Base-by-base conservation (phyloP, 1,140 invertebrate species). In the Trypoxylus dichotomus region DNA sequence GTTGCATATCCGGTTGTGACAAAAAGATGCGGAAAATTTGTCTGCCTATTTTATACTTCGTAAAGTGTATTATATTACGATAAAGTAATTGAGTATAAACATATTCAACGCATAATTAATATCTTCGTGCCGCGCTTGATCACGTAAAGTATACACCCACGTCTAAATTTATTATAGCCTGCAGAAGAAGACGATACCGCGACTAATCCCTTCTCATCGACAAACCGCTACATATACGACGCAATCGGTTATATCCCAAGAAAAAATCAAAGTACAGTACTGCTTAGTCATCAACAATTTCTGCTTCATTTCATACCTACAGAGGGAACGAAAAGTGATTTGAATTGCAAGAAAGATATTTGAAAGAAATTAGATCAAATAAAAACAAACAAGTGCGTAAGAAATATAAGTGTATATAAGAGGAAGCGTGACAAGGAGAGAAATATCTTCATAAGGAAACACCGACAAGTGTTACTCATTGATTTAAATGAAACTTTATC, bases 61-160 rank as follows among this genome's bases (percentile, higher is more conserved):
- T 58, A 58, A 58, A 58, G 47, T 58, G 47, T 21, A 58, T 58
- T 58, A 58, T 58, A 21, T 58, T 58, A 13, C 47, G 5, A 37
- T 37, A 58, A n/a, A 58, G 47, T 58, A 5, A 58, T 58, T 58
- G 47, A 11, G 2, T 58, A 58, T 58, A 58, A 58, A 58, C 47
- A 58, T 58, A 58, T 58, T 58, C 47, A 37, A 37, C 47, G 47
- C 47, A 58, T 58, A 58, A 58, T 58, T 58, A 58, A 58, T 58
- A 58, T 58, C 47, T 58, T 58, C 47, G 47, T 19, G 47, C 47
- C 21, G 13, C 15, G 47, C 5, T 58, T 13, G 47, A 7, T 58
- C 7, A 13, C 13, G 15, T 58, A 58, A 58, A 58, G 47, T 58
- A 58, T 58, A n/a, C 47, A 58, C 47, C 47, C 47, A 58, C 47